A percentile compares a stretch with the other conserved stretches of the same genome.
phyloP scores from a whole-genome alignment of 2,888 invertebrate genomes.

The Pycnomerus fuliginosus region DNA sequence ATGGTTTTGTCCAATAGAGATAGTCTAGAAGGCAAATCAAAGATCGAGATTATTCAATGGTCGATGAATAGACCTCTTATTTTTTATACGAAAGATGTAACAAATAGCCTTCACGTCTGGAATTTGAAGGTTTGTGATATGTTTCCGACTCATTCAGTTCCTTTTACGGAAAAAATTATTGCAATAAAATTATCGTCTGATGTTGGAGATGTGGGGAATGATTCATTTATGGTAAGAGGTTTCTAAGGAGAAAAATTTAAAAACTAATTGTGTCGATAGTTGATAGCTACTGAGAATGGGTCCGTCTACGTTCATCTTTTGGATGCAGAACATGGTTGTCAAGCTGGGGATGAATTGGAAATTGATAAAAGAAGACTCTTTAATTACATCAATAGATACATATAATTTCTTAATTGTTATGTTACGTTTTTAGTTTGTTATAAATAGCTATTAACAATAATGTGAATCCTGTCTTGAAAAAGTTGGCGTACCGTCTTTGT shows the following conservation, averaged over 20 bases:
- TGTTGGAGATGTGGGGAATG: no score
- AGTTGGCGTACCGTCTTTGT: slow-evolving; percentile 9
- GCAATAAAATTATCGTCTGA: slow-evolving; percentile 54
- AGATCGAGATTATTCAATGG: slow-evolving; percentile 56
- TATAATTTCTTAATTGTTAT: slow-evolving; percentile 23
- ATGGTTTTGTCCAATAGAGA: slow-evolving; percentile 45
- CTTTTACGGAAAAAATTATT: slow-evolving; percentile 49
- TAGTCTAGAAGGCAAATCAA: slow-evolving; percentile 37
- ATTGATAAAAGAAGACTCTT: slow-evolving; percentile 53
- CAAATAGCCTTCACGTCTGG: slow-evolving; percentile 56
- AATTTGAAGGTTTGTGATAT: slow-evolving; percentile 56
- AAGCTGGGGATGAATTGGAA: slow-evolving; percentile 45
- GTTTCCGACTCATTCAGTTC: slow-evolving; percentile 52
- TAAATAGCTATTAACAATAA: no score
- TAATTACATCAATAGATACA: slow-evolving; percentile 50
- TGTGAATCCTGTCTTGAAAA: no score
- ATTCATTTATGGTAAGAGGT: no score
- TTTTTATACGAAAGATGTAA: slow-evolving; percentile 54
- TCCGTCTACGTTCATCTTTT: slow-evolving; percentile 54
- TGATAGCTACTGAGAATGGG: slow-evolving; percentile 53
- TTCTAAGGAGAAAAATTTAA: slow-evolving; percentile 5
- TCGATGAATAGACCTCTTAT: slow-evolving; percentile 56
- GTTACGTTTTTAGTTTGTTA: no score
- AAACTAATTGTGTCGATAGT: slow-evolving; percentile 41
- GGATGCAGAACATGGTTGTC: slow-evolving; percentile 50